Conservation (phyloP, 2,888 invertebrate genomes). For the Xanthia icteritia region DNA sequence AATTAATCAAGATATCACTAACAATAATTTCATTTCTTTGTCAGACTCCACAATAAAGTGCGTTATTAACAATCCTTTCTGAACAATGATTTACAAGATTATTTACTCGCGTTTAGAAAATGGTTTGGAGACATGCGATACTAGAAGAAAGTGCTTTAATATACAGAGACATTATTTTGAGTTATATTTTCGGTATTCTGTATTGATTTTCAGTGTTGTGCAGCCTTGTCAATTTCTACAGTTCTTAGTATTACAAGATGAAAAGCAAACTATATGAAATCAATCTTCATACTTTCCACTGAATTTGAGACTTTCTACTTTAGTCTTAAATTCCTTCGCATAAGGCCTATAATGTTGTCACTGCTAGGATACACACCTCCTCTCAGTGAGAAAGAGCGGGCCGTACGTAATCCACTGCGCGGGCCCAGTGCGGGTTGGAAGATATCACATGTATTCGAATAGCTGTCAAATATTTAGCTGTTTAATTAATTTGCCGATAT, state of each 20-base stretch:
- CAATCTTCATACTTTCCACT: background rate
- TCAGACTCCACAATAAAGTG: background rate
- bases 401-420: background rate
- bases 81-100: conserved; percentile 35
- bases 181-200: conserved; percentile 12
- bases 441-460: background rate
- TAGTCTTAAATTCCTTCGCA: no score
- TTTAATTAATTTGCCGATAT: no score
- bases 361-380: no score
- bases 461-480: no score
- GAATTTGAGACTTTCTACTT: background rate
- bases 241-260: background rate
- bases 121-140: conserved; percentile 49
- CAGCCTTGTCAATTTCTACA: background rate
- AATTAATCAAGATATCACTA: conserved; percentile 24
- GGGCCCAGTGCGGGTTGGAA: background rate
- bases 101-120: conserved; percentile 32
- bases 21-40: conserved; percentile 33
- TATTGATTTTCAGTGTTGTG: background rate
- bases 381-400: background rate
- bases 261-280: no score
- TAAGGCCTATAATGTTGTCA: background rate
- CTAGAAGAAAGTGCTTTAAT: conserved; percentile 30
- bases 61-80: conserved; percentile 29
- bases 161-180: conserved; percentile 7